Evolutionary conservation across 1,140 invertebrate species (phyloP), one percentile per base, ranked within the genome.

Genomic region (Panonychus citri): DNA sequence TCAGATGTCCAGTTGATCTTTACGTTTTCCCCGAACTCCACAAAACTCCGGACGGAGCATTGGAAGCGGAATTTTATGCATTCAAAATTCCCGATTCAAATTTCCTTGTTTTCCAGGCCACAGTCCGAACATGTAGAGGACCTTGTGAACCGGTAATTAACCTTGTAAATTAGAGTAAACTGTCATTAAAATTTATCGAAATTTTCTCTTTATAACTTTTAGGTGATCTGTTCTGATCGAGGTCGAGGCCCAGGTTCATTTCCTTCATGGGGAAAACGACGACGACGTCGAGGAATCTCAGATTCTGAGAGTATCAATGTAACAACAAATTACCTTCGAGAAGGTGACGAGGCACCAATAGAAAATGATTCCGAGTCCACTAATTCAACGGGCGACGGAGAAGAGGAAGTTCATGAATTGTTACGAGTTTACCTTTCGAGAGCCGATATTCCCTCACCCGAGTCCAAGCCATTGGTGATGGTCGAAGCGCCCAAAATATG

Each of bases 1-100:
- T 39, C 63, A 86, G 85, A 26, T 90, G 85, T 64, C 86, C 85
- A 1, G 82, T 89, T 1, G 85, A 91, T 70, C 81, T 83, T 40
- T 86, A 83, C 66, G 85, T 91, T 0, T 91, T 91, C 70, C 86
- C 86, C 0, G 83, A 86, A 65, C 66, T 91, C 59, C 85, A 89
- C 64, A 80, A 82, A 65, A 76, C 85, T 1, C 74, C 85, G 25
- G 83, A 79, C 63, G 82, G 83, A 0, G 86, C 83, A 12, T 70
- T 90, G 8, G 85, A 89, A 71, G 84, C 85, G 0, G 75, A 85
- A 61, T 91, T 91, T 66, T 88, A 89, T 70, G 87, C 87, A 2
- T 91, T 90, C 63, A 91, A 91, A 70, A 88, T 91, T 63, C 87
- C 87, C 0, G 85, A 90, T 73, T 89, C 86, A 0, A 90, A 90